Evolutionary conservation across 2,797 vertebrate genomes (phyloP).

Genomic region (Siniperca scherzeri): DNA sequence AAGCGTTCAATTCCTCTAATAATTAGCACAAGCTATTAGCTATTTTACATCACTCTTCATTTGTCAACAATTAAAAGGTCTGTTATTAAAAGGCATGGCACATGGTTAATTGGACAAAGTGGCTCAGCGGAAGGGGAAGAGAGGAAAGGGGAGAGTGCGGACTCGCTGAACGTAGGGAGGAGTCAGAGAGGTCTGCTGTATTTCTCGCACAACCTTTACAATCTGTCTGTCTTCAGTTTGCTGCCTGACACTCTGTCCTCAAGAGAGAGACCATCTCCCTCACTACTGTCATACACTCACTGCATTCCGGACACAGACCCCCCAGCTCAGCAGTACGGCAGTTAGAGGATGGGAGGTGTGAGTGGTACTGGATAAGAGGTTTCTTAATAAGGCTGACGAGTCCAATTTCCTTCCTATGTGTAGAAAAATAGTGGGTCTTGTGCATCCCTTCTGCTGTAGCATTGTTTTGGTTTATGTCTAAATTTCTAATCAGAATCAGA

Average conservation of each 20-base stretch:
- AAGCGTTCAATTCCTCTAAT: constrained; percentile 92
- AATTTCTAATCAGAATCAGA: background rate
- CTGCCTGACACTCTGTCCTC: constrained; percentile 61
- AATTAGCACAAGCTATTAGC: constrained; percentile 93
- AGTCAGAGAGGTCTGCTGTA: constrained; percentile 49
- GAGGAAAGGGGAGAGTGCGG: constrained; percentile 29
- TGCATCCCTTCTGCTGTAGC: background rate
- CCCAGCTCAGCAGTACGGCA: constrained; percentile 18
- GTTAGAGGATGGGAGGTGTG: constrained; percentile 25
- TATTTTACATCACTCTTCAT: constrained; percentile 94
- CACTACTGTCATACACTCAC: constrained; percentile 37
- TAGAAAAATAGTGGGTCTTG: background rate
- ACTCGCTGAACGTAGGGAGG: constrained; percentile 48
- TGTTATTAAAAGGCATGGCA: constrained; percentile 92
- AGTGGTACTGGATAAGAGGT: constrained; percentile 4
- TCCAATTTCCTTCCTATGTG: constrained; percentile 19
- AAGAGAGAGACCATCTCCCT: constrained; percentile 50
- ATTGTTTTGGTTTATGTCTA: background rate
- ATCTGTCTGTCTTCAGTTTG: constrained; percentile 57
- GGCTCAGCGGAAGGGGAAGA: constrained; percentile 68
- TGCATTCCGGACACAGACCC: constrained; percentile 40
- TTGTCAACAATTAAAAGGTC: constrained; percentile 93
- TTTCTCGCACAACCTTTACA: constrained; percentile 66
- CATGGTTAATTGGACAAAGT: constrained; percentile 85
- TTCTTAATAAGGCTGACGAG: constrained; percentile 37